Evolutionary conservation across 2,888 invertebrate species (phyloP).

Genomic region (Chalcis sispes): DNA sequence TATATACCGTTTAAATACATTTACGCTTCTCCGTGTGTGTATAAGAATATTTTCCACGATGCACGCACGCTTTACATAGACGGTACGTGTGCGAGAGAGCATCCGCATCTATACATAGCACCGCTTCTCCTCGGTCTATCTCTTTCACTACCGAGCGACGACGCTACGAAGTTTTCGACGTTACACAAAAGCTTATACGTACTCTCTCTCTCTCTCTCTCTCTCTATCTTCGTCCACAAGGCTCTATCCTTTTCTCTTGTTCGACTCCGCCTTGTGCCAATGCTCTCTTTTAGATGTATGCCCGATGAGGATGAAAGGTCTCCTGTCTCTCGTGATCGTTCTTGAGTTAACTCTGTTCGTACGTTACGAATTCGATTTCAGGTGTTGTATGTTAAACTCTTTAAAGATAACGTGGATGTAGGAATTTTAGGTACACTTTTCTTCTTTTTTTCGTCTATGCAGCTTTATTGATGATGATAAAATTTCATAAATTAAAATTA

Average conservation of each 20-base stretch:
- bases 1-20: too few relatives aligned
- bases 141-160: too few relatives aligned
- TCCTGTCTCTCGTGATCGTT: too few relatives aligned
- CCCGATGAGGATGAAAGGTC: background rate
- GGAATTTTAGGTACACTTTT: background rate
- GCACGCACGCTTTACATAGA: background rate
- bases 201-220: constrained; percentile 1
- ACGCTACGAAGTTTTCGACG: too few relatives aligned
- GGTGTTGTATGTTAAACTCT: too few relatives aligned
- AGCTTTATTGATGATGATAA: too few relatives aligned
- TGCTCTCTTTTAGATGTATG: constrained; percentile 41
- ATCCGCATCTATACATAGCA: too few relatives aligned
- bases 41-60: background rate
- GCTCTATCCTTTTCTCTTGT: background rate
- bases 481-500: too few relatives aligned
- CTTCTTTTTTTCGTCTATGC: too few relatives aligned
- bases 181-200: constrained; percentile 21
- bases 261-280: constrained; percentile 24
- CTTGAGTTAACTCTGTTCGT: too few relatives aligned
- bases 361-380: background rate
- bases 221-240: background rate
- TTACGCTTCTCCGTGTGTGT: background rate
- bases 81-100: constrained; percentile 1
- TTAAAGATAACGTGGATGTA: too few relatives aligned
- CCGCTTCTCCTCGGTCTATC: too few relatives aligned